Conservation (phyloP, 2,113 vertebrate species). For the Sturnus vulgaris region DNA sequence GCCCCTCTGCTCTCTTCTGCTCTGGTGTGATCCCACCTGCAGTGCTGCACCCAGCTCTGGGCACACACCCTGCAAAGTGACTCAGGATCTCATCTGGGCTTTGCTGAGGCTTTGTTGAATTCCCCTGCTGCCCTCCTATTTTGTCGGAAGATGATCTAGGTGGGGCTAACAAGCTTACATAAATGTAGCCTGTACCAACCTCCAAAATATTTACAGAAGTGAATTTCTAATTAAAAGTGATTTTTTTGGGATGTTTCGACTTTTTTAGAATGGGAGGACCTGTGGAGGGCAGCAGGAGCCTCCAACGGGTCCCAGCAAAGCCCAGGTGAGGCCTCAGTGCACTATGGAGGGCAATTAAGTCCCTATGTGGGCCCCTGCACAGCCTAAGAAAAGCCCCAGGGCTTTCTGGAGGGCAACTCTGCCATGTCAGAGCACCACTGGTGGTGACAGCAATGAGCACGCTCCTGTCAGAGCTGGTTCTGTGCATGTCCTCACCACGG, state of each 20-base stretch:
- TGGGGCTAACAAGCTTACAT: neutral
- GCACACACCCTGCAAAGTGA: neutral
- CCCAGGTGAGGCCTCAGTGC: neutral
- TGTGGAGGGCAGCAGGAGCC: neutral
- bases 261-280: neutral
- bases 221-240: neutral
- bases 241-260: neutral
- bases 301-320: accelerated
- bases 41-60: neutral
- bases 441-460: accelerated
- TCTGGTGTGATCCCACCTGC: neutral
- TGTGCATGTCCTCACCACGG: accelerated
- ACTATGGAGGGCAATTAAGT: neutral
- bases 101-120: neutral
- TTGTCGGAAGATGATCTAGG: neutral
- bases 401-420: neutral
- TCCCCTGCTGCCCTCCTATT: neutral
- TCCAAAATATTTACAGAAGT: neutral
- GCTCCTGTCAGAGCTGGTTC: neutral
- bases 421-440: neutral
- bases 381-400: neutral
- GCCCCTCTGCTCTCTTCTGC: neutral
- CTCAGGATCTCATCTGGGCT: neutral
- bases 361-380: neutral
- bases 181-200: neutral